Base-by-base conservation (phyloP, 2,797 vertebrate genomes). In the Australoheros facetus region DNA sequence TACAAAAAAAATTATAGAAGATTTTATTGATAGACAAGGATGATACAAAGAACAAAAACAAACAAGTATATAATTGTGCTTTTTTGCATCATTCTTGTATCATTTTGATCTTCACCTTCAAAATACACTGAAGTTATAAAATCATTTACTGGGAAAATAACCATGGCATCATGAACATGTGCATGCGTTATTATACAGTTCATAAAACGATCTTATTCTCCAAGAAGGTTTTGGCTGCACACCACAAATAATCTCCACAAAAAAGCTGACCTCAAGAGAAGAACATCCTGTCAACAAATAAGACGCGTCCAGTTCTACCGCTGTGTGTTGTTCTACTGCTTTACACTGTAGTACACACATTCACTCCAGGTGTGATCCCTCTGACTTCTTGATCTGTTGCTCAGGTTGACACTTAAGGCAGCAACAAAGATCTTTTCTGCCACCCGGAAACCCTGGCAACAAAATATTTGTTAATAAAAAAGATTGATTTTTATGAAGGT, bases 281-380 rank as follows among this genome's bases (percentile, higher is more conserved):
- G 4, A 42, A 16, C 13, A 26, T 42, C 23, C 7, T 39, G 59
- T 23, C 59, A 17, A 17, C 14, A 54, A 17, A 53, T 0, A 6
- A 34, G n/a, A 26, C 0, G 56, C 0, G 16, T 56, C 11, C 4
- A 28, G 4, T 56, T 81, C 8, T 81, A 72, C 16, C 51, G 26
- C 60, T 64, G 21, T 13, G 8, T 37, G 37, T 11, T 37, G 34
- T 64, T 26, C 60, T 64, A 64, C 0, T 64, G 21, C 37, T 73
- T 82, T 13, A 84, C 23, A 4, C 17, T 59, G 19, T 69, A 58
- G 56, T 90, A 87, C 28, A 88, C 75, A 56, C 83, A 87, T 45
- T 84, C 74, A 66, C 1, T 66, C 17, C 32, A 48, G 7, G 30
- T 37, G 45, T 1, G 26, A 51, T 53, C 69, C n/a, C 0, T 60